phyloP scores from a whole-genome alignment of 2,797 vertebrate genomes.

The Tokudaia muenninki region DNA sequence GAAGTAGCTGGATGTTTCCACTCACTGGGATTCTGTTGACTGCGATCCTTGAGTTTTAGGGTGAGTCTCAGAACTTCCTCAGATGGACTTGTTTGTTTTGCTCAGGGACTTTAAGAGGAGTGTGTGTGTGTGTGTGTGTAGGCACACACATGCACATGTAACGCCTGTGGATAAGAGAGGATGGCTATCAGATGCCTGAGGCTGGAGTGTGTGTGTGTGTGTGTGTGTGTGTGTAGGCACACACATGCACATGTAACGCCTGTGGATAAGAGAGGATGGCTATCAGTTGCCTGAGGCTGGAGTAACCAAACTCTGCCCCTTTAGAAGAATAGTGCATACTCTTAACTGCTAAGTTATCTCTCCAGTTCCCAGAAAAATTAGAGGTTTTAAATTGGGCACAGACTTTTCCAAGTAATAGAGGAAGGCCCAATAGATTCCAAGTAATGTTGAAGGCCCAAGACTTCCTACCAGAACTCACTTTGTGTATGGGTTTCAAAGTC shows the following conservation, averaged over 20 bases:
- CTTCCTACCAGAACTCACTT: neutral
- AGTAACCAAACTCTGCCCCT: neutral
- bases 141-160: too few relatives aligned
- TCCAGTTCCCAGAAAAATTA: too few relatives aligned
- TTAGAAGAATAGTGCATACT: neutral
- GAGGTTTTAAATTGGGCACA: too few relatives aligned
- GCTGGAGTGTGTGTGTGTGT: too few relatives aligned
- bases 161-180: neutral
- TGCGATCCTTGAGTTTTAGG: neutral
- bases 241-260: too few relatives aligned
- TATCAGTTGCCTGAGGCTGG: neutral
- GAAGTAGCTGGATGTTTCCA: rapidly evolving
- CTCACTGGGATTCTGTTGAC: neutral
- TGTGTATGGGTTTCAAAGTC: neutral
- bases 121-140: too few relatives aligned
- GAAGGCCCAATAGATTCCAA: neutral
- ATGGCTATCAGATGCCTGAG: neutral
- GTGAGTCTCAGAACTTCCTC: neutral
- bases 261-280: neutral
- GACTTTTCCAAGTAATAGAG: neutral
- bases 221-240: too few relatives aligned
- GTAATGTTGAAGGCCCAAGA: neutral
- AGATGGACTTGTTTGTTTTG: neutral
- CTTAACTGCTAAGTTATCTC: too few relatives aligned
- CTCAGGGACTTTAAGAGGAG: too few relatives aligned